Conservation (phyloP, 2,797 vertebrate genomes). For the Gallirallus australis region DNA sequence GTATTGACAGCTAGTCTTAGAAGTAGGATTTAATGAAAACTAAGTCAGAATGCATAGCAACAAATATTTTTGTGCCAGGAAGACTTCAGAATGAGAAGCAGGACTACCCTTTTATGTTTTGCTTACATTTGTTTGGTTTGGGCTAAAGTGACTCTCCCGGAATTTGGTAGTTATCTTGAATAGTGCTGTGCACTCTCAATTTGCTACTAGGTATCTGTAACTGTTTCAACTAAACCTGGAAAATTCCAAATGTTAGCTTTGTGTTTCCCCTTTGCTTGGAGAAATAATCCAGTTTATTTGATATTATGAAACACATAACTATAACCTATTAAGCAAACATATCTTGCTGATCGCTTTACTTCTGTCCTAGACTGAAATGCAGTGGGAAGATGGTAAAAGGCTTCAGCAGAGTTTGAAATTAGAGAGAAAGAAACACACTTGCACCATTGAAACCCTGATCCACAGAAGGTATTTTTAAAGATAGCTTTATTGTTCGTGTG, state of each 20-base stretch:
- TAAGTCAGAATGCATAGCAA: not conserved
- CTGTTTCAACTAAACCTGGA: not conserved
- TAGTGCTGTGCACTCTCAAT: not conserved
- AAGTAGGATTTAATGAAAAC: not conserved
- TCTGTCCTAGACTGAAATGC: not conserved
- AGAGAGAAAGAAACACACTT: not conserved
- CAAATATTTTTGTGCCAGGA: not conserved
- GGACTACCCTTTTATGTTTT: not conserved
- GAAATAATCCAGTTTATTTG: not conserved
- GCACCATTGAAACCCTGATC: not conserved
- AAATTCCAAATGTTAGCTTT: not conserved
- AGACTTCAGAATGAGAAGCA: not conserved
- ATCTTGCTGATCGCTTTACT: not conserved
- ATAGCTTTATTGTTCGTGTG: not conserved
- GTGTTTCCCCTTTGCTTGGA: not conserved
- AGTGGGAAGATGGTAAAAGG: not conserved
- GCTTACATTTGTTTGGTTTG: not conserved
- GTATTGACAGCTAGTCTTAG: not conserved
- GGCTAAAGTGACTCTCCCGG: not conserved
- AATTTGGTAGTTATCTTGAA: not conserved
- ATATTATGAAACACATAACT: not conserved
- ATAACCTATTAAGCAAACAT: not conserved
- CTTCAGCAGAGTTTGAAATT: not conserved
- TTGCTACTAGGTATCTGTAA: not conserved
- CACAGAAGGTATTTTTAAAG: not conserved